A percentile compares a stretch with the other conserved stretches of the same genome.
Evolutionary conservation across 53 echinoderm and acorn worm species (phyloP).

Genomic region (Arbacia lixula): DNA sequence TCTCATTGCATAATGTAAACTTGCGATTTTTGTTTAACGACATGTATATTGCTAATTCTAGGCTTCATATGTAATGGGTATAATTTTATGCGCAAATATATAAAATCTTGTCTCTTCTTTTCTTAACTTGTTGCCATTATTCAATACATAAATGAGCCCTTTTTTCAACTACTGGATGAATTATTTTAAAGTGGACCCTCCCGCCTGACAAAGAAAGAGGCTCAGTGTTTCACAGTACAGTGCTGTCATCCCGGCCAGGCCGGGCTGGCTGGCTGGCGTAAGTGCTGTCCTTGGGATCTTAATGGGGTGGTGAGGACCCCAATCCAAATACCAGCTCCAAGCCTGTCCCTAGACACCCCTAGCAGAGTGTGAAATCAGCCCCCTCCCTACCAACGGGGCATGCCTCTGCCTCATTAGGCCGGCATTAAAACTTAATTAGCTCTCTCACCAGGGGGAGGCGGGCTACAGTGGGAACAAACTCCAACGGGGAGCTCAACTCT

Average conservation of each 20-base stretch:
- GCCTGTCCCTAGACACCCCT: conserved; percentile 47
- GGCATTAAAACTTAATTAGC: conserved; percentile 56
- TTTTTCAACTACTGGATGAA: conserved; percentile 41
- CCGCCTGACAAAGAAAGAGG: conserved; percentile 8
- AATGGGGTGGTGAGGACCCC: conserved; percentile 25
- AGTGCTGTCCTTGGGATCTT: conserved; percentile 47
- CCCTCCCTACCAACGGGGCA: conserved; percentile 35
- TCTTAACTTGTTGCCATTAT: background rate
- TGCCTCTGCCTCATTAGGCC: conserved; percentile 46
- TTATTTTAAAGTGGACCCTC: conserved; percentile 13
- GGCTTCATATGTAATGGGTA: too few relatives aligned
- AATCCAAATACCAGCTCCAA: conserved; percentile 54
- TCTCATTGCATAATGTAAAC: too few relatives aligned
- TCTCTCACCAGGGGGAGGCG: conserved; percentile 47
- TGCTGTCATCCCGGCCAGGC: background rate
- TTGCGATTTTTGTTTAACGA: too few relatives aligned
- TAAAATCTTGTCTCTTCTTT: too few relatives aligned
- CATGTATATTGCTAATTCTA: too few relatives aligned
- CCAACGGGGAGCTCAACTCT: too few relatives aligned
- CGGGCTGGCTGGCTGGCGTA: background rate
- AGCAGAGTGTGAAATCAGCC: conserved; percentile 56
- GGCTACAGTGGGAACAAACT: too few relatives aligned
- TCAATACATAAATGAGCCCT: conserved; percentile 1
- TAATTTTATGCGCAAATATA: too few relatives aligned
- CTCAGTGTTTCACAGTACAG: conserved; percentile 25